Evolutionary conservation across 2,797 vertebrate species (phyloP), one percentile per base, ranked within the genome.

Genomic region (Thripadectes ignobilis): DNA sequence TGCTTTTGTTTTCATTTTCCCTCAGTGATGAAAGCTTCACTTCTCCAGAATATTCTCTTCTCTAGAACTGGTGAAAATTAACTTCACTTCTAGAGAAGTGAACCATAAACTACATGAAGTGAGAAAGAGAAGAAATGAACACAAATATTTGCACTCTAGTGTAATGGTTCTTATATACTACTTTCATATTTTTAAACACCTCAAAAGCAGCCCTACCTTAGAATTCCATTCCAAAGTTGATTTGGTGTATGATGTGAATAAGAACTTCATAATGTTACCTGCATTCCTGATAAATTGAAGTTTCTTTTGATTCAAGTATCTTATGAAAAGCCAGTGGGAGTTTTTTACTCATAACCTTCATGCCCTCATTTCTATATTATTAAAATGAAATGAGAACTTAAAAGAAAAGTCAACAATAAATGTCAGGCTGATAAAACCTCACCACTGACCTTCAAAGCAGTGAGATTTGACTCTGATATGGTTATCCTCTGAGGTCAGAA

Each of bases 341-440:
- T 27, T 89, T 63, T 86, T 91, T 52, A 66, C 6, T 6, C 22
- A 32, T 91, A 63, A 68, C 69, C 83, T 88, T 93, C 48, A 72
- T 48, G 51, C 92, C 32, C 14, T 85, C 4, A 2, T 80, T 91
- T 43, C 12, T 92, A 90, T 91, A 27, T 90, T 94, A 86, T 75
- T 90, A 84, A 84, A 93, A 89, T 76, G 11, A 88, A 92, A 82
- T 51, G 59, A 87, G 63, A 88, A 54, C 38, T 88, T 24, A 27
- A 6, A 38, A 66, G 68, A 54, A 80, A 69, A 72, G 46, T 84
- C 8, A 2, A 54, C 46, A 77, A 80, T 71, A 90, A 93, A 90
- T 94, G 74, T 88, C 91, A 94, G 77, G 14, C 66, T 95, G 86
- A 92, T 92, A 77, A 92, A 84, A 55, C 51, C n/a, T 88, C 30